Evolutionary conservation across 2,888 invertebrate species (phyloP), one percentile per base, ranked within the genome.

Genomic region (Yponomeuta sedellus): DNA sequence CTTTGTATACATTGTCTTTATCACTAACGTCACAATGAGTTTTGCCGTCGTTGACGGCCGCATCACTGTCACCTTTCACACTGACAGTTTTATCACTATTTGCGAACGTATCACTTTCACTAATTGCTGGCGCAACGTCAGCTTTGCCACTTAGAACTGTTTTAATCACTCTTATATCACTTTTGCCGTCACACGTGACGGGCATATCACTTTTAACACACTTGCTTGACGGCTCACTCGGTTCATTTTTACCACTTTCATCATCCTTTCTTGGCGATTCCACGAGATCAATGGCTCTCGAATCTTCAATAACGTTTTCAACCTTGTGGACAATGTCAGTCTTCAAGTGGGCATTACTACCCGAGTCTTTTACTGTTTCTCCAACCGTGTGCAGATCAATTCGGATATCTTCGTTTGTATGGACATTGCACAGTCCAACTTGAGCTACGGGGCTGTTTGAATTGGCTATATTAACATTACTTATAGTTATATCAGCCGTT

Each of bases 1-100:
- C 82, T 67, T 65, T 64, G 68, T 52, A 67, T 56, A 12, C 67
- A 66, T 73, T 75, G 70, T 72, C 28, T 52, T 52, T 66, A 34
- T 44, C 61, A 61, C 64, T 66, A 57, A 52, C 16, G 25, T 62
- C 52, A 12, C 28, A 16, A 19, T 65, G 52, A 65, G 61, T 61
- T 67, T 65, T 67, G 19, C 34, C 66, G 28, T 57, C 56, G 11
- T 12, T 57, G 34, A 59, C 65, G 57, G 57, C 28, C 8, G 57
- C 25, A 2, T 64, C 64, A 64, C 56, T 22, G n/a, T 12, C 25
- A 25, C 28, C 22, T 57, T 67, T 59, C 52, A 20, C 44, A 25
- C 39, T 40, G 58, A 28, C 58, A 61, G 22, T 59, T 20, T 19
- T 25, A 22, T 67, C 67, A 67, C 64, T 67, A 62, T n/a, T n/a